These are phyloP conservation scores for Seriola aureovittata DNA, from an alignment of 2,113 vertebrate species.

Conservation along the genomic window DNA sequence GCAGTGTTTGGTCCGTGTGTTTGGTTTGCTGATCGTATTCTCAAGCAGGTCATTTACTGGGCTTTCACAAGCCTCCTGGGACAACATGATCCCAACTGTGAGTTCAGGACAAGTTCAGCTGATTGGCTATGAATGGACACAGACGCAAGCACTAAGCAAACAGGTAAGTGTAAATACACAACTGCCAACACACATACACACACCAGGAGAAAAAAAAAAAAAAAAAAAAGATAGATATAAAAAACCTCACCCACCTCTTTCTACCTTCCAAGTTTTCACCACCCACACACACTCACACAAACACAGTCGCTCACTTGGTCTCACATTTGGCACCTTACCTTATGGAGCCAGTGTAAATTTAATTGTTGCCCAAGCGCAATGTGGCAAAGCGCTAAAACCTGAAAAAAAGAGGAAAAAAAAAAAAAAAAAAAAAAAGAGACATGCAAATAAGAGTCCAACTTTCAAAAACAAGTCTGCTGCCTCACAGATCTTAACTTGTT, in stretches of 20 bases:
- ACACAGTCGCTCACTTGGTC: not conserved
- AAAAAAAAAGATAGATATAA: conserved; percentile 14
- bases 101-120: conserved; percentile 58
- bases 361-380: conserved; percentile 95
- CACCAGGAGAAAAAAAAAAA: not conserved
- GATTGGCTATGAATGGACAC: conserved; percentile 15
- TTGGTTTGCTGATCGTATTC: conserved; percentile 35
- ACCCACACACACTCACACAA: conserved; percentile 16
- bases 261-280: not conserved
- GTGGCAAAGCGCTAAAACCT: conserved; percentile 97
- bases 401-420: conserved; percentile 27
- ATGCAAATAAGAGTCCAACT: not conserved
- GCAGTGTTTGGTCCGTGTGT: conserved; percentile 24
- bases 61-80: conserved; percentile 26
- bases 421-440: conserved; percentile 25
- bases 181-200: not conserved
- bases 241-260: not conserved
- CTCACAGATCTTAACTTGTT: conserved; percentile 29
- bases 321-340: conserved; percentile 84
- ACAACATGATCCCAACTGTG: conserved; percentile 24
- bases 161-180: not conserved
- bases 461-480: conserved; percentile 30
- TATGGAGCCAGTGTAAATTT: conserved; percentile 98
- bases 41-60: conserved; percentile 18
- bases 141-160: not conserved